These are phyloP conservation scores for Hylaeus volcanicus DNA, from an alignment of 1,140 invertebrate genomes.

Conservation along the genomic window DNA sequence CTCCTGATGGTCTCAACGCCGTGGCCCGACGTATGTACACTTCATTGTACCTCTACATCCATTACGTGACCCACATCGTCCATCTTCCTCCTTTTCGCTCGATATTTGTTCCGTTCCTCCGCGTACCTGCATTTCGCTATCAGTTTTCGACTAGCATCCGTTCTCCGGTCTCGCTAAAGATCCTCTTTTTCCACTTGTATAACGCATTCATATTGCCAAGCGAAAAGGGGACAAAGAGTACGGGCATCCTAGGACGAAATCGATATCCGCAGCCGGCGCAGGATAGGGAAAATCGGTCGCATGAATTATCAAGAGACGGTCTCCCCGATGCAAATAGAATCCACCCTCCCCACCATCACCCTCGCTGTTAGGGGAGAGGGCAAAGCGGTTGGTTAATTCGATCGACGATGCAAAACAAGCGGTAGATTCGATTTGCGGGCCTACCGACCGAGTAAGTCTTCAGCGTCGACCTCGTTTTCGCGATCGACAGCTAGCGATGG, in stretches of 20 bases:
- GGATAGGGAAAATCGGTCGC: slow-evolving; percentile 35
- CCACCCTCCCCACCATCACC: not conserved
- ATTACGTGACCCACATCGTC: too few species aligned
- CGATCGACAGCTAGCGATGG: too few species aligned
- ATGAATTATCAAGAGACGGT: slow-evolving; percentile 43
- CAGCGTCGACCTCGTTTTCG: slow-evolving; percentile 5
- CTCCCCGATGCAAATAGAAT: slow-evolving; percentile 26
- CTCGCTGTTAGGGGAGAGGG: too few species aligned
- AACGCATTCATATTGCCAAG: not conserved
- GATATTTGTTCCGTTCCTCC: too few species aligned
- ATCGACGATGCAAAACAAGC: slow-evolving; percentile 38
- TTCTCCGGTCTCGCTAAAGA: too few species aligned
- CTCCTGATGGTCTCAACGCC: too few species aligned
- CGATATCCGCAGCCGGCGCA: slow-evolving; percentile 1
- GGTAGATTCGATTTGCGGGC: slow-evolving; percentile 35
- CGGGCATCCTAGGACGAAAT: not conserved
- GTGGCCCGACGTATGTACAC: too few species aligned
- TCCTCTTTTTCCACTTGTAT: not conserved
- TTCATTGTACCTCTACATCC: too few species aligned
- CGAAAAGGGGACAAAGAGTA: not conserved
- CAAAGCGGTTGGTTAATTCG: slow-evolving; percentile 33
- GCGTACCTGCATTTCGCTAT: too few species aligned
- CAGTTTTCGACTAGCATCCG: too few species aligned
- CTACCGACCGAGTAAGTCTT: slow-evolving; percentile 31
- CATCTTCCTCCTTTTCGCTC: too few species aligned